phyloP scores from a whole-genome alignment of 2,797 vertebrate genomes.

The Echeneis naucrates region DNA sequence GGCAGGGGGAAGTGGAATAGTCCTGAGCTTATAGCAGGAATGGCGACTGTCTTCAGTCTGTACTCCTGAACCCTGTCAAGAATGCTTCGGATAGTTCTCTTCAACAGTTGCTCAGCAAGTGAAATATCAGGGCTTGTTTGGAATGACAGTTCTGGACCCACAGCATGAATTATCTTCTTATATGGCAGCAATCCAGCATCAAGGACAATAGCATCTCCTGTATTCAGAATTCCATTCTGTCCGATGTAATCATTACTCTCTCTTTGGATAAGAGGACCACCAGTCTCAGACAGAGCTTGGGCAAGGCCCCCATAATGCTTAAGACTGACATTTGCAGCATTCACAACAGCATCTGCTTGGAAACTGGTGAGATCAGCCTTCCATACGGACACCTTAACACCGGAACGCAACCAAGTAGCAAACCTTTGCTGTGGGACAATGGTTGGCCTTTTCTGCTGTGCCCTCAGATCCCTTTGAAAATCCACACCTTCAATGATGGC shows the following conservation, averaged over 20 bases:
- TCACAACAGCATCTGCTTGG: constrained; percentile 86
- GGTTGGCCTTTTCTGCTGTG: background rate
- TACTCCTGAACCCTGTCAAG: background rate
- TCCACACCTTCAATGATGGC: constrained; percentile 61
- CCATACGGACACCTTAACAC: constrained; percentile 85
- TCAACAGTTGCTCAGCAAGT: fast-evolving
- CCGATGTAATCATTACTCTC: constrained; percentile 55
- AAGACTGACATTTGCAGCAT: constrained; percentile 87
- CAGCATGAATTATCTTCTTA: constrained; percentile 88
- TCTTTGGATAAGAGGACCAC: constrained; percentile 82
- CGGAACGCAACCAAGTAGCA: constrained; percentile 33
- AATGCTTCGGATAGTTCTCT: constrained; percentile 62
- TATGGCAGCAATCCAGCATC: constrained; percentile 82
- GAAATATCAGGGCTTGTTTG: fast-evolving
- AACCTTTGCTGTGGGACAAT: constrained; percentile 61
- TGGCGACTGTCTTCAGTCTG: constrained; percentile 83
- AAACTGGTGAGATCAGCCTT: constrained; percentile 89
- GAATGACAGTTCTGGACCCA: constrained; percentile 79
- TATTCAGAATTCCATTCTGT: fast-evolving
- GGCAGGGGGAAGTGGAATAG: constrained; percentile 86
- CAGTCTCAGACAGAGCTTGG: constrained; percentile 77
- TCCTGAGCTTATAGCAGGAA: constrained; percentile 94
- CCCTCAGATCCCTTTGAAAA: fast-evolving
- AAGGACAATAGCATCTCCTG: constrained; percentile 70
- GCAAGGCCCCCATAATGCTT: constrained; percentile 86